Evolutionary conservation across 2,888 invertebrate genomes (phyloP), one percentile per base, ranked within the genome.

Genomic region (Buathra laborator): DNA sequence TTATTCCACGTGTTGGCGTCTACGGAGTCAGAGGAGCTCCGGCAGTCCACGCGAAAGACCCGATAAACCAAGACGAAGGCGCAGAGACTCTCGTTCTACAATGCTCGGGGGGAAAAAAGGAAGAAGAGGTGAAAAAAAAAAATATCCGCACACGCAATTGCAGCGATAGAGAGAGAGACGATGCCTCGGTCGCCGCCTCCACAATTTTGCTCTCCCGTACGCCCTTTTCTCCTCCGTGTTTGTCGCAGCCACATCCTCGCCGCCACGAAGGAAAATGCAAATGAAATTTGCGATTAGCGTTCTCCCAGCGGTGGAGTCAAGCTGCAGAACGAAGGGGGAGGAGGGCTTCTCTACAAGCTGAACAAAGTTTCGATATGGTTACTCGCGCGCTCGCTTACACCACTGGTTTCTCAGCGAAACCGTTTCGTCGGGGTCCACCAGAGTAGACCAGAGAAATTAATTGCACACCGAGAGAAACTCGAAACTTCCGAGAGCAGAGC

Each of bases 131-230:
- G 51, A 32, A 12, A 64, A 53, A 53, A 88, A 89, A 89, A 89
- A 90, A 86, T 75, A 56, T 78, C 87, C 89, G 88, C 90, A 88
- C 89, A 89, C 89, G 90, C 90, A 87, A 88, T 88, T 87, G 62
- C 86, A 85, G 66, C 84, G 88, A 84, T 81, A 84, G 79, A 70
- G 37, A 7, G 9, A 37, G 37, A 7, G 9, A 37, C 83, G 80
- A 51, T 68, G 62, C 56, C 37, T 81, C 64, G 78, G 76, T 78
- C 64, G 81, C 81, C 84, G 81, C 84, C 84, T 84, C 81, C 81
- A 62, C 81, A 75, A 84, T 77, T 74, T 74, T 75, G 46, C 53
- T 53, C 62, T 48, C 29, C 29, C 32, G 37, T 43, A 16, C 29
- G 67, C 10, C 72, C 51, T 56, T 51, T 72, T 70, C 64, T 56